phyloP scores from a whole-genome alignment of 2,113 vertebrate species.

The Picathartes gymnocephalus region DNA sequence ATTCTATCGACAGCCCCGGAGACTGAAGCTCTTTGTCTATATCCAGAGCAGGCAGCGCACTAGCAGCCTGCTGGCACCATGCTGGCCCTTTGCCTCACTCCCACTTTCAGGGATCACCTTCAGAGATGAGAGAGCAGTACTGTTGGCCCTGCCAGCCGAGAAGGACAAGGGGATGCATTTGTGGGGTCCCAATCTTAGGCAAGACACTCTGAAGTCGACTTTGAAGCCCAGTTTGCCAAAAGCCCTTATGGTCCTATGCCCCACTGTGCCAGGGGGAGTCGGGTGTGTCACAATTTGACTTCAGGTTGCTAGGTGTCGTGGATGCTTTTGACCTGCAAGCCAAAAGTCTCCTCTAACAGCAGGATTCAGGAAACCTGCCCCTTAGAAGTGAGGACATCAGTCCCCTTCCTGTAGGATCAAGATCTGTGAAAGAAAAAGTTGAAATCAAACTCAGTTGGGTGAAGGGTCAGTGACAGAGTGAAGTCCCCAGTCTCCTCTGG shows the following conservation, averaged over 20 bases:
- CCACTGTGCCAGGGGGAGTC: neutral
- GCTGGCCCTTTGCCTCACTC: neutral
- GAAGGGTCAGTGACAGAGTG: neutral
- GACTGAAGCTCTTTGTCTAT: conserved; percentile 12
- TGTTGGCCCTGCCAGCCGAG: neutral
- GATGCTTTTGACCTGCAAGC: neutral
- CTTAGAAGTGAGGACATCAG: neutral
- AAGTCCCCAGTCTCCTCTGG: neutral
- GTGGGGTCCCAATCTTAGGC: neutral
- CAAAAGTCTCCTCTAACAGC: neutral
- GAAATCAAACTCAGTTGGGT: neutral
- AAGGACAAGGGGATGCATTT: neutral
- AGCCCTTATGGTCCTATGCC: neutral
- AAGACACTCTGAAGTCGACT: neutral
- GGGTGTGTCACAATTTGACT: neutral
- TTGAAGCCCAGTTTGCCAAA: neutral
- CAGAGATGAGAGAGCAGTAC: neutral
- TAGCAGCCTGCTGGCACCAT: neutral
- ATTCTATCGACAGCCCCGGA: neutral
- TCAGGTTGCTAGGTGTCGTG: neutral
- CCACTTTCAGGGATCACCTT: neutral
- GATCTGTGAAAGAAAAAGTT: neutral
- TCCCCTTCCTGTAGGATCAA: neutral
- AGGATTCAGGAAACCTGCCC: neutral
- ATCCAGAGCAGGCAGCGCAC: neutral